These are phyloP conservation scores for Canis aureus DNA, from an alignment of 2,113 vertebrate species.

Conservation along the genomic window DNA sequence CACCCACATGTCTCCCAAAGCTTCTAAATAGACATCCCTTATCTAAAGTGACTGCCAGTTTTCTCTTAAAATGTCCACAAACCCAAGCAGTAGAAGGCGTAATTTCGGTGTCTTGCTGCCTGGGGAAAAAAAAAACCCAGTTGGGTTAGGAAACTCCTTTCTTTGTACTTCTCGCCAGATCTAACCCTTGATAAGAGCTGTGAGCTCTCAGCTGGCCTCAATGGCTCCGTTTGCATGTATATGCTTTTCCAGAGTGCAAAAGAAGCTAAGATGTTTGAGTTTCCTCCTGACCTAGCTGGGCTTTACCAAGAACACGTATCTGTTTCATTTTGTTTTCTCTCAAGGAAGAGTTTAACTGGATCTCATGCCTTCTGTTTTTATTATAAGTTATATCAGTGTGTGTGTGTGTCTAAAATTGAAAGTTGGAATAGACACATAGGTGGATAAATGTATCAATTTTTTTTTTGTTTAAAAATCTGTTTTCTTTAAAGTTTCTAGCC, in stretches of 20 bases:
- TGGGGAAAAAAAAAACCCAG: background rate
- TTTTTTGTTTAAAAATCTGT: background rate
- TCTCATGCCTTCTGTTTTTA: background rate
- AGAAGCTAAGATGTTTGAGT: background rate
- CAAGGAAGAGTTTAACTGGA: background rate
- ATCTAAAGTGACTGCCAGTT: constrained; percentile 3
- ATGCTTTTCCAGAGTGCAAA: background rate
- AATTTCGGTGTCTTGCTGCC: constrained; percentile 48
- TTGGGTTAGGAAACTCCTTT: constrained; percentile 60
- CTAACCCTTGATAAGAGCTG: constrained; percentile 36
- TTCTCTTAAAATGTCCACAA: constrained; percentile 51
- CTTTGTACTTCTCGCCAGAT: constrained; percentile 56
- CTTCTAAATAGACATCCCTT: constrained; percentile 26
- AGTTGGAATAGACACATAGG: background rate
- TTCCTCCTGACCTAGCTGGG: background rate
- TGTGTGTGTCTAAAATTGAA: background rate
- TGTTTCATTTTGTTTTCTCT: constrained; percentile 23
- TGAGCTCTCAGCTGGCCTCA: background rate
- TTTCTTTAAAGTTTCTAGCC: constrained; percentile 20
- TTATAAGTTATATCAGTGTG: background rate
- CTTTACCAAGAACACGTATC: background rate
- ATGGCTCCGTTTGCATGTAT: background rate
- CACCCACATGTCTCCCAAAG: background rate
- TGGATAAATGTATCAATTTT: background rate
- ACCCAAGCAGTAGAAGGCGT: constrained; percentile 50